phyloP scores from a whole-genome alignment of 2,113 vertebrate species.

The Uropsilus gracilis region DNA sequence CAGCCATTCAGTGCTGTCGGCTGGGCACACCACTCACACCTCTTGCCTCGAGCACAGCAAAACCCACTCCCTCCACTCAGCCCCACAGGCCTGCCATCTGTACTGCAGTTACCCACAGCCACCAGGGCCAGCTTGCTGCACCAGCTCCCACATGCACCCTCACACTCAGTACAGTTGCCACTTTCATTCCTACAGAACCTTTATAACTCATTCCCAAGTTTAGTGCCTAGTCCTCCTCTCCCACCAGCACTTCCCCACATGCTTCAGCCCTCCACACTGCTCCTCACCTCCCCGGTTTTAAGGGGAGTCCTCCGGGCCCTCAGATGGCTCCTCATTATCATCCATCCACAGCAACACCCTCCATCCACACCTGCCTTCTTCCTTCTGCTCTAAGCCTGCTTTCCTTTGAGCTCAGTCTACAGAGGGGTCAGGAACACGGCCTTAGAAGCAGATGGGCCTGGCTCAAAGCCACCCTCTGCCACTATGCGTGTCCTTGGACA shows the following conservation, averaged over 20 bases:
- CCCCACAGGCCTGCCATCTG: background rate
- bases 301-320: background rate
- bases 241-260: fast-evolving
- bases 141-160: background rate
- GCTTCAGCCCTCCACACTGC: fast-evolving
- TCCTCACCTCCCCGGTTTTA: background rate
- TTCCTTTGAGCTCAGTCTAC: background rate
- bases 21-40: too few species aligned
- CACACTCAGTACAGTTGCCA: background rate
- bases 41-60: background rate
- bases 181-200: background rate
- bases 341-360: background rate
- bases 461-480: background rate
- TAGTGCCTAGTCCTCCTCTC: background rate
- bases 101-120: too few species aligned
- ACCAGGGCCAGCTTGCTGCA: too few species aligned
- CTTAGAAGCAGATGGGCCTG: background rate
- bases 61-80: background rate
- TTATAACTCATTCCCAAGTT: background rate
- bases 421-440: background rate
- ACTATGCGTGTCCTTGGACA: background rate
- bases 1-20: background rate
- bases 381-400: background rate
- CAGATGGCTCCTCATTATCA: background rate
- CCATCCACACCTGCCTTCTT: background rate